These are phyloP conservation scores for Tenrec ecaudatus DNA, from an alignment of 2,113 vertebrate genomes.

Conservation along the genomic window DNA sequence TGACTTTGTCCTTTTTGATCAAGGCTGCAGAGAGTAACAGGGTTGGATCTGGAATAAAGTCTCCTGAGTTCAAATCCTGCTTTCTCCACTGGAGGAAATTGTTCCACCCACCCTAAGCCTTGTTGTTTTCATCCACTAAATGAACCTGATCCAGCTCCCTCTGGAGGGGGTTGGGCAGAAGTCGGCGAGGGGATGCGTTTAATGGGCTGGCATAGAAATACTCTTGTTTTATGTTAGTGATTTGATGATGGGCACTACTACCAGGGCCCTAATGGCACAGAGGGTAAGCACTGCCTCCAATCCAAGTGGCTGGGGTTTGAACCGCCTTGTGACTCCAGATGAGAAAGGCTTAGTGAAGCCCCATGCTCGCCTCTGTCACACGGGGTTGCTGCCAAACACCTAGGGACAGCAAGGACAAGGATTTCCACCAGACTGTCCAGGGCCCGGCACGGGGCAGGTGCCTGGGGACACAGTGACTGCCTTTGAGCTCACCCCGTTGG, in stretches of 20 bases:
- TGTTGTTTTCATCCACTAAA: background rate
- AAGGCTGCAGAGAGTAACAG: background rate
- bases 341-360: background rate
- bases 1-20: no score
- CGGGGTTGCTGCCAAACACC: background rate
- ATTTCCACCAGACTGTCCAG: background rate
- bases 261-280: background rate
- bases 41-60: background rate
- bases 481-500: background rate
- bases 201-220: background rate
- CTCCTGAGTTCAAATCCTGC: background rate
- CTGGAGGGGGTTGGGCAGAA: background rate
- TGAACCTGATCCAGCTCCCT: accelerated
- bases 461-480: no score
- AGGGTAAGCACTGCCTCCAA: background rate
- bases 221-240: background rate
- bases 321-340: background rate
- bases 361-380: no score
- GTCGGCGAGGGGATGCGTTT: background rate
- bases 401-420: background rate
- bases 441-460: background rate
- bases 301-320: background rate
- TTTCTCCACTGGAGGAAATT: background rate
- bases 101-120: background rate
- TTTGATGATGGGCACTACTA: background rate